These are phyloP conservation scores for Willowsia nigromaculata DNA, from an alignment of 2,888 invertebrate species.

Conservation along the genomic window DNA sequence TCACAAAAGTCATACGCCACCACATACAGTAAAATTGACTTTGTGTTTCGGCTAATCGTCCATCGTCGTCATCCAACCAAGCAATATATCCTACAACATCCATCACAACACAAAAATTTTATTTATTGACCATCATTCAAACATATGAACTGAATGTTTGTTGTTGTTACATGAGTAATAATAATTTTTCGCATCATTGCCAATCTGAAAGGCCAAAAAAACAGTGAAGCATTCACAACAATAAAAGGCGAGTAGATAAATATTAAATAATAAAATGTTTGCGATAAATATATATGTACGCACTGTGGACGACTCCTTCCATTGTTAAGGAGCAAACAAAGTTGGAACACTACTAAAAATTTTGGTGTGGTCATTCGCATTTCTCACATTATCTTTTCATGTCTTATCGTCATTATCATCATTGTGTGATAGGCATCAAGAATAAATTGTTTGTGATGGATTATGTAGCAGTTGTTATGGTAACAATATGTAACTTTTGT, in stretches of 20 bases:
- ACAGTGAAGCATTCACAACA: slow-evolving; percentile 11
- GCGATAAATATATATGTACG: too few relatives aligned
- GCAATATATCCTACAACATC: too few relatives aligned
- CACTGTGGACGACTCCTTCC: not conserved
- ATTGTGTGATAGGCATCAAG: not conserved
- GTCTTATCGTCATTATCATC: slow-evolving; percentile 20
- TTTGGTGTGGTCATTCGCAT: slow-evolving; percentile 41
- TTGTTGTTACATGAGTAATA: not conserved
- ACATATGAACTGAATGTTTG: not conserved
- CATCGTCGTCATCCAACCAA: not conserved
- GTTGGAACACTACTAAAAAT: not conserved
- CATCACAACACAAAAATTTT: not conserved
- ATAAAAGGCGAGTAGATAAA: not conserved
- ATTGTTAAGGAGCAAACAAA: not conserved
- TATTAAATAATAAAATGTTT: too few relatives aligned
- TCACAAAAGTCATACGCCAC: too few relatives aligned
- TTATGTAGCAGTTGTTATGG: not conserved
- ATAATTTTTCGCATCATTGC: not conserved
- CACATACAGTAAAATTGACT: too few relatives aligned
- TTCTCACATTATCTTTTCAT: not conserved
- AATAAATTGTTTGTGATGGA: slow-evolving; percentile 20
- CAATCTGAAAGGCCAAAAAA: slow-evolving; percentile 24
- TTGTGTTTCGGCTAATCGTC: too few relatives aligned
- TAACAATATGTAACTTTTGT: too few relatives aligned
- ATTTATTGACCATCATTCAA: not conserved